Percentiles rank a stretch among this genome's conserved stretches.
Conservation (phyloP, 2,797 vertebrate species). For the Lindbergichthys nudifrons region DNA sequence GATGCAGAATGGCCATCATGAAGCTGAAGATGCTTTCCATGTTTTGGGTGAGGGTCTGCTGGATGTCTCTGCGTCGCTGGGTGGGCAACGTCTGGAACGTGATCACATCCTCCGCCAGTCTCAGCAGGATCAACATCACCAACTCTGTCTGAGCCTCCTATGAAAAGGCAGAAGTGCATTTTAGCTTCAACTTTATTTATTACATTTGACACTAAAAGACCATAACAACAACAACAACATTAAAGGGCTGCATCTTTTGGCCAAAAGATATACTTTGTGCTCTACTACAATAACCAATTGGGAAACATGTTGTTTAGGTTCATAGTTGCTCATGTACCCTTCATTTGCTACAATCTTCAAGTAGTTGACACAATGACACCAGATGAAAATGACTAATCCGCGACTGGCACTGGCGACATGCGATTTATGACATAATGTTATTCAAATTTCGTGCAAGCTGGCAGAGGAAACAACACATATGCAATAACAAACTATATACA, state of each 20-base stretch:
- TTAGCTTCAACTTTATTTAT: background rate
- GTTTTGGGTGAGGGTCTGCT: conserved; percentile 95
- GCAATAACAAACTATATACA: background rate
- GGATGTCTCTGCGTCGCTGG: conserved; percentile 95
- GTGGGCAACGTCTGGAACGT: conserved; percentile 94
- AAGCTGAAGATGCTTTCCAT: conserved; percentile 96
- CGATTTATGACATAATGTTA: conserved; percentile 17
- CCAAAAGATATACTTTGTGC: background rate
- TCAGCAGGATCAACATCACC: conserved; percentile 96
- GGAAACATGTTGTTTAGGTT: background rate
- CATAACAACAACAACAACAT: background rate
- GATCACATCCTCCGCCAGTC: conserved; percentile 96
- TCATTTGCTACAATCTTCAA: background rate
- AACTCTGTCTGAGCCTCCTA: conserved; percentile 97
- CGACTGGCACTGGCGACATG: conserved; percentile 23
- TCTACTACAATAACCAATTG: background rate
- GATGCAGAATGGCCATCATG: conserved; percentile 90
- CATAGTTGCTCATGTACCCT: background rate
- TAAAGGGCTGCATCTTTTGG: background rate
- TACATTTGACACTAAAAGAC: background rate
- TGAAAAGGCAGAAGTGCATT: background rate
- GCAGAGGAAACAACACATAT: conserved; percentile 1
- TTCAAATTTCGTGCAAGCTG: conserved; percentile 9
- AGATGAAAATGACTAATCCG: conserved; percentile 23
- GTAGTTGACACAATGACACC: background rate